Evolutionary conservation across 2,113 vertebrate genomes (phyloP).

Genomic region (Chaetodon trifascialis): DNA sequence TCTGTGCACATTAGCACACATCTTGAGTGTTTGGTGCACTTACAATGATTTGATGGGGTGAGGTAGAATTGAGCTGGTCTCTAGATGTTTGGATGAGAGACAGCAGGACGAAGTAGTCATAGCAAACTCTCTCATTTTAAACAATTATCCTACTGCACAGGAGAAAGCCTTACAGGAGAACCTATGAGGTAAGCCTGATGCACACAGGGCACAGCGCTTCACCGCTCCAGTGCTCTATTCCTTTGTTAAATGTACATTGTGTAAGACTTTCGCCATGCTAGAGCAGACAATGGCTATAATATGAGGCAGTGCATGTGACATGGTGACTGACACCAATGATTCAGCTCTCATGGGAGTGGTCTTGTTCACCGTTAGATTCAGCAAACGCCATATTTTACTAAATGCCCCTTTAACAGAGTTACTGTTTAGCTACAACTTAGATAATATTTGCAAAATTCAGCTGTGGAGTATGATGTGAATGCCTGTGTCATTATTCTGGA

Average conservation of each 20-base stretch:
- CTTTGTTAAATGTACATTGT: slow-evolving; percentile 6
- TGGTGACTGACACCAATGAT: background rate
- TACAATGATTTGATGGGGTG: background rate
- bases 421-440: no score
- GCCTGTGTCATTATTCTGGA: background rate
- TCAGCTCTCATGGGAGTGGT: background rate
- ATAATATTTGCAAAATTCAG: background rate
- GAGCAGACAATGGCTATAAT: background rate
- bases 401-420: slow-evolving; percentile 1
- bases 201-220: background rate
- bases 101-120: background rate
- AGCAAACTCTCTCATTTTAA: background rate
- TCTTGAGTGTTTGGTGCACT: background rate
- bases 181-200: background rate
- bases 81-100: slow-evolving; percentile 11
- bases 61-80: slow-evolving; percentile 6
- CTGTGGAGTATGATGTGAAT: background rate
- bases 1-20: background rate
- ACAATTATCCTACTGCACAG: background rate
- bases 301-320: background rate
- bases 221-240: background rate
- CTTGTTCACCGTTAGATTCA: background rate
- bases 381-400: background rate
- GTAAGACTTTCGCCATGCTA: background rate
- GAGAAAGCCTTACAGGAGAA: background rate